Evolutionary conservation across 2,888 invertebrate species (phyloP).

Genomic region (Melangyna quadrimaculata): DNA sequence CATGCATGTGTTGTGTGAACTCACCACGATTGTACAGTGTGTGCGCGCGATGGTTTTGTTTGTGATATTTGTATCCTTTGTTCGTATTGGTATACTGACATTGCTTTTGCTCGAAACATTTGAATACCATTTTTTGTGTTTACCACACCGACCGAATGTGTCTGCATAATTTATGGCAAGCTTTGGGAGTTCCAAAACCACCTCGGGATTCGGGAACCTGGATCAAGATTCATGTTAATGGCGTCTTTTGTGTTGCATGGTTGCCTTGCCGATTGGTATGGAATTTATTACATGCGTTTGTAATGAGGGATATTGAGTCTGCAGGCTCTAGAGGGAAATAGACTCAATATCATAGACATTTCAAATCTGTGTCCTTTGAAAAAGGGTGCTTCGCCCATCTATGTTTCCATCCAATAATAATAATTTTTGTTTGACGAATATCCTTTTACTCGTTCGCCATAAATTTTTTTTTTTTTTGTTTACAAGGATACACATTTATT

Average conservation of each 20-base stretch:
- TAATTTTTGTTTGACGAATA: background rate
- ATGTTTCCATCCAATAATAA: slow-evolving; percentile 14
- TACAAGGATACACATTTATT: background rate
- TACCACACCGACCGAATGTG: slow-evolving; percentile 17
- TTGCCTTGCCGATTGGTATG: too few species aligned
- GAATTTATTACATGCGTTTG: slow-evolving; percentile 46
- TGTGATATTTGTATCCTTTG: background rate
- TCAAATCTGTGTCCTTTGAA: slow-evolving; percentile 10
- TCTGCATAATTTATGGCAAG: slow-evolving; percentile 13
- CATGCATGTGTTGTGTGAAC: background rate
- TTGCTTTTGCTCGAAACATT: slow-evolving; percentile 43
- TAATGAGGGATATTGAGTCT: slow-evolving; percentile 12
- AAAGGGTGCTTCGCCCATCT: slow-evolving; percentile 25
- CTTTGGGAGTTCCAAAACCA: slow-evolving; percentile 25
- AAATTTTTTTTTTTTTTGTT: background rate
- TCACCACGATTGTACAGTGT: slow-evolving; percentile 35
- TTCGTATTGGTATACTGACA: slow-evolving; percentile 12
- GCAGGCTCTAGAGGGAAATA: background rate
- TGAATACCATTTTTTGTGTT: slow-evolving; percentile 40
- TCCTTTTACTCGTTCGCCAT: background rate
- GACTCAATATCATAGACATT: slow-evolving; percentile 7
- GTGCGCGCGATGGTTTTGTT: slow-evolving; percentile 6
- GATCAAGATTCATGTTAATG: slow-evolving; percentile 25
- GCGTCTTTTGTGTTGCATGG: slow-evolving; percentile 44
- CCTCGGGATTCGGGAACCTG: slow-evolving; percentile 2